Conservation (phyloP, 2,113 vertebrate genomes). For the Amia ocellicauda region DNA sequence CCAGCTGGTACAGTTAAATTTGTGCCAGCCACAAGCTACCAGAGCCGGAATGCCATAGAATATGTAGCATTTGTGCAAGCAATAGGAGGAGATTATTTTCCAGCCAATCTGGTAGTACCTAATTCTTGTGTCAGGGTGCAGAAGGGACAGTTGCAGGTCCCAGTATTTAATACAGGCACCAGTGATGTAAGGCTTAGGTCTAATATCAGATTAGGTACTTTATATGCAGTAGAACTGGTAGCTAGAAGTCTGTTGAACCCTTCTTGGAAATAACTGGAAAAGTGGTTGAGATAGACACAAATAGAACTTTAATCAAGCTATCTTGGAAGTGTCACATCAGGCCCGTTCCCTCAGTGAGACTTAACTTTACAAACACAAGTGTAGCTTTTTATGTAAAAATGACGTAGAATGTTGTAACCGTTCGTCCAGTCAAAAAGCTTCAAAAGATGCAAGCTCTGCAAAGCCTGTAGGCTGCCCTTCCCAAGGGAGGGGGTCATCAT, state of each 20-base stretch:
- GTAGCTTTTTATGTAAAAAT: too few species aligned
- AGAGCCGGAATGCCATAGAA: neutral
- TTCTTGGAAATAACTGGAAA: too few species aligned
- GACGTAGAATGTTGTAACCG: too few species aligned
- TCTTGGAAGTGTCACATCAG: too few species aligned
- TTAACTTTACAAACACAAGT: too few species aligned
- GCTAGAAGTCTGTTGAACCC: neutral
- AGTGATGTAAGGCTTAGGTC: slow-evolving; percentile 8
- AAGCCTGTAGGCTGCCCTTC: too few species aligned
- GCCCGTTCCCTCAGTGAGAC: too few species aligned
- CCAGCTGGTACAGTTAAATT: slow-evolving; percentile 9
- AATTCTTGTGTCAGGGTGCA: neutral
- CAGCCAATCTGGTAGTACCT: slow-evolving; percentile 14
- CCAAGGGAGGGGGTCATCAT: too few species aligned
- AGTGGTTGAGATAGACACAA: too few species aligned
- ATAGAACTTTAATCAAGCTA: too few species aligned
- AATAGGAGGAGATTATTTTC: neutral
- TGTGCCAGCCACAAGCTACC: slow-evolving; percentile 1
- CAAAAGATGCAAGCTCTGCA: too few species aligned
- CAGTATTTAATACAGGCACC: slow-evolving; percentile 4
- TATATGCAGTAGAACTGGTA: neutral
- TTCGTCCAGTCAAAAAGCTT: too few species aligned
- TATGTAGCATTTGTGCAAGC: slow-evolving; percentile 1
- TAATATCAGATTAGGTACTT: neutral
- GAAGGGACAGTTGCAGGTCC: neutral